These are phyloP conservation scores for Colaptes auratus DNA, from an alignment of 2,113 vertebrate species.

Conservation along the genomic window DNA sequence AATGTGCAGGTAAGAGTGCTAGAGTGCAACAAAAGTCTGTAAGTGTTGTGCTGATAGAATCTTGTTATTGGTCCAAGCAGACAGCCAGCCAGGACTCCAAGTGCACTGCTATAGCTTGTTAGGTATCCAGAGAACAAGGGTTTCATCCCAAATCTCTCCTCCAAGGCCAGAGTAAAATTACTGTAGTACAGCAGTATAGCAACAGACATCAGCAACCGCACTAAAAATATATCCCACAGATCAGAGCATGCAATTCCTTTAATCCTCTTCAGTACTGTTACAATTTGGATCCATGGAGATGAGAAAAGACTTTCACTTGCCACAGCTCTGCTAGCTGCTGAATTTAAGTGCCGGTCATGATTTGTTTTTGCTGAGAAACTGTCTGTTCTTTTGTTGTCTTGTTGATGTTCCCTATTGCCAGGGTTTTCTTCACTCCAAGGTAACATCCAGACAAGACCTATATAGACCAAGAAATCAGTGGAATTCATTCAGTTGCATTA, in stretches of 20 bases:
- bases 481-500: background rate
- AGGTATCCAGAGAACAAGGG: constrained; percentile 88
- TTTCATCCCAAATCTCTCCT: constrained; percentile 90
- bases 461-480: background rate
- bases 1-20: constrained; percentile 82
- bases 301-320: background rate
- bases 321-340: background rate
- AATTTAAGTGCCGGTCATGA: background rate
- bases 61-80: constrained; percentile 86
- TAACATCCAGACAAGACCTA: constrained; percentile 90
- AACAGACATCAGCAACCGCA: constrained; percentile 90
- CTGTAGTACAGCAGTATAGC: constrained; percentile 92
- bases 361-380: background rate
- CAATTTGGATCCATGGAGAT: constrained; percentile 76
- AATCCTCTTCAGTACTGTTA: constrained; percentile 79
- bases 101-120: constrained; percentile 89
- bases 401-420: background rate
- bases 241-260: constrained; percentile 81
- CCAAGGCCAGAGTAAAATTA: constrained; percentile 92
- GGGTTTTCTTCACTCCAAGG: constrained; percentile 79
- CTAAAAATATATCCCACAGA: constrained; percentile 90
- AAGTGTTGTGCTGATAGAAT: constrained; percentile 83
- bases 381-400: background rate
- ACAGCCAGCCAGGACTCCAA: constrained; percentile 88
- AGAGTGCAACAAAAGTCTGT: constrained; percentile 85